Evolutionary conservation across 2,113 vertebrate genomes (phyloP).

Genomic region (Pluvialis apricaria): DNA sequence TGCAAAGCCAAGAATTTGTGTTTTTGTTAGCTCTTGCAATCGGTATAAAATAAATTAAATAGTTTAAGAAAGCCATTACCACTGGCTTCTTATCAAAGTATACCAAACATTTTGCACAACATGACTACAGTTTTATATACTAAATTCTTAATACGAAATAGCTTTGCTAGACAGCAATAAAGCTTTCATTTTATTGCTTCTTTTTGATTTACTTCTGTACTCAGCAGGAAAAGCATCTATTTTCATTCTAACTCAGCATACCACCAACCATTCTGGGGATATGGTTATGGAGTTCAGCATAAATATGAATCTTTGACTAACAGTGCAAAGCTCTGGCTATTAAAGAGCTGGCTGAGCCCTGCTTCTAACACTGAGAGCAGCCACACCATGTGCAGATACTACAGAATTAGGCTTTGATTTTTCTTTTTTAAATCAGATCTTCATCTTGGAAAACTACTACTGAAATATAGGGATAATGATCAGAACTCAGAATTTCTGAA

Average conservation of each 20-base stretch:
- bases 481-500: neutral
- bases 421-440: neutral
- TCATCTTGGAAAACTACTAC: neutral
- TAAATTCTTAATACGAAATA: slow-evolving; percentile 23
- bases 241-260: neutral
- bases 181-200: slow-evolving; percentile 28
- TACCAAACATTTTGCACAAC: slow-evolving; percentile 12
- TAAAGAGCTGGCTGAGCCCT: neutral
- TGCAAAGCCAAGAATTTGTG: neutral
- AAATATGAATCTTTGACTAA: neutral
- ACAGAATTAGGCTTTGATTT: neutral
- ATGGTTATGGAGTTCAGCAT: neutral
- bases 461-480: neutral
- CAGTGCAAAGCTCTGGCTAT: neutral
- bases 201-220: slow-evolving; percentile 31
- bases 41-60: neutral
- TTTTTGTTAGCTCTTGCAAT: neutral
- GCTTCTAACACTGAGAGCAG: neutral
- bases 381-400: neutral
- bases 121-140: neutral
- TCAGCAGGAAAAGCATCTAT: slow-evolving; percentile 7
- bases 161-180: neutral
- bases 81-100: slow-evolving; percentile 23
- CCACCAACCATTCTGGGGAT: neutral
- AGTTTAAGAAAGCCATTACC: slow-evolving; percentile 11